Conservation (phyloP, 2,797 vertebrate species). For the Sphaeramia orbicularis region DNA sequence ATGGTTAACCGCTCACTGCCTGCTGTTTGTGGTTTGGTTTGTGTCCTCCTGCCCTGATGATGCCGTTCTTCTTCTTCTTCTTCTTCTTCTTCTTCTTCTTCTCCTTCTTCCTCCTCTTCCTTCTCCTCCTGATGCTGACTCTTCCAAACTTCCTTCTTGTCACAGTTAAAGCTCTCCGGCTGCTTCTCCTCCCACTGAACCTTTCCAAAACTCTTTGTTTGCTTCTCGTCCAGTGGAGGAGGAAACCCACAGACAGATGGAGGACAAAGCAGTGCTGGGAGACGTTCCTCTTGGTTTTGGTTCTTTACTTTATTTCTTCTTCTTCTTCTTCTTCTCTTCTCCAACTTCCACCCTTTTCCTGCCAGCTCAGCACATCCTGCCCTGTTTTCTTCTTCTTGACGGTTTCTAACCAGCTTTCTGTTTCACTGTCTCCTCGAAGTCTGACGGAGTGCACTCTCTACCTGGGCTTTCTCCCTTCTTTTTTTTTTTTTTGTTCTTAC, state of each 20-base stretch:
- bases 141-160: constrained; percentile 47
- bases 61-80: constrained; percentile 33
- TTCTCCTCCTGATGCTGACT: constrained; percentile 6
- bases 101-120: too few relatives aligned
- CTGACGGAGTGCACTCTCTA: constrained; percentile 29
- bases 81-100: too few relatives aligned
- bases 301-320: constrained; percentile 47
- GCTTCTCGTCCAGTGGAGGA: constrained; percentile 34
- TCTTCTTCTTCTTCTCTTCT: constrained; percentile 48
- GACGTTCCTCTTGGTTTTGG: constrained; percentile 44
- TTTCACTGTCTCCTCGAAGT: constrained; percentile 39
- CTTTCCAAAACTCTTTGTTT: constrained; percentile 48
- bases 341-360: constrained; percentile 55
- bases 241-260: constrained; percentile 28
- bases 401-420: constrained; percentile 28
- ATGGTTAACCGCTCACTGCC: too few relatives aligned
- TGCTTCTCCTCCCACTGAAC: constrained; percentile 52
- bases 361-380: constrained; percentile 41
- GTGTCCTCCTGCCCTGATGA: constrained; percentile 51
- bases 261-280: constrained; percentile 38
- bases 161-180: constrained; percentile 39
- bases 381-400: constrained; percentile 8
- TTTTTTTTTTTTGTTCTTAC: constrained; percentile 25
- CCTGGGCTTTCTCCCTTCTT: constrained; percentile 26
- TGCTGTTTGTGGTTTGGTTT: constrained; percentile 50